Evolutionary conservation across 2,797 vertebrate species (phyloP), one percentile per base, ranked within the genome.

Genomic region (Tolypeutes matacus): DNA sequence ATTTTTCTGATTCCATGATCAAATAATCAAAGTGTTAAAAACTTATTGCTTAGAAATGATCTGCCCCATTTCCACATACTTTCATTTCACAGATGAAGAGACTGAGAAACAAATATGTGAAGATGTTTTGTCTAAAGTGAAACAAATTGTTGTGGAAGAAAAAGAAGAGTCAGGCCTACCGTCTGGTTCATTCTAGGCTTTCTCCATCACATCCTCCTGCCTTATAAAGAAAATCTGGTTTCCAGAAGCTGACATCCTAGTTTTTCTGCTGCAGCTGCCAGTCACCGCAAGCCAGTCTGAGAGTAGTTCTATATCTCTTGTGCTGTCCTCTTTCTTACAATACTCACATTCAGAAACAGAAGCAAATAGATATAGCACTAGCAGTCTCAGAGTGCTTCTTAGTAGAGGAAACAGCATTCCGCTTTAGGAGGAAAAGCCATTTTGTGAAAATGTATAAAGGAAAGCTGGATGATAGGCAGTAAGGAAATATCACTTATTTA

Each of bases 341-440:
- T 2, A 25, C 62, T 77, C 69, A 73, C 0, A 1, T 4, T 25
- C 91, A 85, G 94, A 97, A 97, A 31, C 72, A 96, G 58, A 91
- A 17, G 8, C 51, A 76, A 72, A 62, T 5, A n/a, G 76, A 73
- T 42, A 2, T 0, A 0, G 49, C 39, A 95, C 76, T 67, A 70
- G 60, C 25, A 64, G 14, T 46, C 42, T 78, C 69, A 0, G 2
- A 31, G 13, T 23, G 69, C 18, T 88, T 69, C 51, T 64, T 72
- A 80, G 72, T 93, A 75, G 83, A 76, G 84, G 77, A 96, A n/a
- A 31, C 5, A 64, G 27, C 5, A 3, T 64, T 89, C 73, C 73
- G 94, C 96, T 72, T 84, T 65, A 29, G 10, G 81, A 96, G 56
- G 72, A 94, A 98, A 96, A 82, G 65, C 56, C 7, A n/a, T 88